phyloP scores from a whole-genome alignment of 92 coral and sea anemone species.

The Virgularia gustaviana region DNA sequence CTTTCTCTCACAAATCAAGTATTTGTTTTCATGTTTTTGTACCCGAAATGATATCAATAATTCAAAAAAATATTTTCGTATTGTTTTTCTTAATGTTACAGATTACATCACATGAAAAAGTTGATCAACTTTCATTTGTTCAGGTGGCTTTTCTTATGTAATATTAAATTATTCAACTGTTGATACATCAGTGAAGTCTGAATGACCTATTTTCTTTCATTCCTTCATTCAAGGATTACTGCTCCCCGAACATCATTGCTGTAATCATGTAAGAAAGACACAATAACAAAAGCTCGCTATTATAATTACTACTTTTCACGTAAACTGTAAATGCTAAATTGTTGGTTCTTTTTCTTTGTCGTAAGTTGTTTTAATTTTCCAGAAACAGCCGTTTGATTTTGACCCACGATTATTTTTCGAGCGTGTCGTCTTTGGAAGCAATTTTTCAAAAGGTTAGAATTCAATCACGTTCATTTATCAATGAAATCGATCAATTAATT shows the following conservation, averaged over 20 bases:
- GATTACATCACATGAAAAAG: neutral
- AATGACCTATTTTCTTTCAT: neutral
- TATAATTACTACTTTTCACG: neutral
- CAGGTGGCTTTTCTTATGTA: neutral
- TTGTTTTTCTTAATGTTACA: neutral
- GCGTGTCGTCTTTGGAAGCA: neutral
- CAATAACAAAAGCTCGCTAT: no score
- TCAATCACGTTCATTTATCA: neutral
- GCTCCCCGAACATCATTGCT: constrained; percentile 4
- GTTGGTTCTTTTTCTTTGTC: neutral
- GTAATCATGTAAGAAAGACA: neutral
- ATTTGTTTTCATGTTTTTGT: no score
- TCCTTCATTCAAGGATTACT: constrained; percentile 4
- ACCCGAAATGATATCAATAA: no score
- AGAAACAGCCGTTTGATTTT: constrained; percentile 9
- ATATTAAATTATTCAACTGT: neutral
- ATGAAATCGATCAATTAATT: neutral
- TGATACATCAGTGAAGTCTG: constrained; percentile 16
- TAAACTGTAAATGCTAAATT: neutral
- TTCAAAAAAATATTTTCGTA: no score
- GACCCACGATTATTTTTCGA: constrained; percentile 10
- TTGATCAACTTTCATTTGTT: neutral
- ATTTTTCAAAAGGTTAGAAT: neutral
- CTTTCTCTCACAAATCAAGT: neutral
- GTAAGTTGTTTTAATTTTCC: neutral